Conservation (phyloP, 2,888 invertebrate genomes). For the Macaria notata region DNA sequence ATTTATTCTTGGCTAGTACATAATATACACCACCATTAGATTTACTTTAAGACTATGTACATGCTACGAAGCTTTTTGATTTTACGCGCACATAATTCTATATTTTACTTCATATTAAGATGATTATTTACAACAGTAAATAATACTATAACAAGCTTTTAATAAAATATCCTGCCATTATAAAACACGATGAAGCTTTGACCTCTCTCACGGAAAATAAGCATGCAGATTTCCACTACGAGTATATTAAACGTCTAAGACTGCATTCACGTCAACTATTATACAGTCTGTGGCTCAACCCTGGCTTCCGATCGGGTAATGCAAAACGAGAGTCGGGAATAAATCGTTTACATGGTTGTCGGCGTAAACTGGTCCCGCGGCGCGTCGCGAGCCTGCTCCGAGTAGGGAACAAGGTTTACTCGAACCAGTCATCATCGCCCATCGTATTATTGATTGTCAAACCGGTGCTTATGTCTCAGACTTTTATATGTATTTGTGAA, state of each 20-base stretch:
- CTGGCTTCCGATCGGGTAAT: conserved; percentile 77
- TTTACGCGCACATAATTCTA: no score
- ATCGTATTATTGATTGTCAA: conserved; percentile 30
- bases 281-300: conserved; percentile 40
- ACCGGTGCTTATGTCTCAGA: conserved; percentile 19
- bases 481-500: conserved; percentile 6
- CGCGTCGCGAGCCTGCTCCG: conserved; percentile 45
- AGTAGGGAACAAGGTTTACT: conserved; percentile 61
- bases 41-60: no score
- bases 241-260: conserved; percentile 27
- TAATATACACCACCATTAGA: no score
- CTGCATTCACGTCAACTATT: conserved; percentile 37
- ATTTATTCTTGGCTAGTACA: no score
- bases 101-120: no score
- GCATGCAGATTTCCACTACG: not conserved
- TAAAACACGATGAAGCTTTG: not conserved
- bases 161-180: no score
- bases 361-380: conserved; percentile 79
- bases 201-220: conserved; percentile 1
- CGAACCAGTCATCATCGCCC: conserved; percentile 41
- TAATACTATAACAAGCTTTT: no score
- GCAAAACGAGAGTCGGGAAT: conserved; percentile 79
- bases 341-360: conserved; percentile 82
- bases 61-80: no score
- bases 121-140: no score